Evolutionary conservation across 2,888 invertebrate genomes (phyloP), one percentile per base, ranked within the genome.

Genomic region (Platycnemis pennipes): DNA sequence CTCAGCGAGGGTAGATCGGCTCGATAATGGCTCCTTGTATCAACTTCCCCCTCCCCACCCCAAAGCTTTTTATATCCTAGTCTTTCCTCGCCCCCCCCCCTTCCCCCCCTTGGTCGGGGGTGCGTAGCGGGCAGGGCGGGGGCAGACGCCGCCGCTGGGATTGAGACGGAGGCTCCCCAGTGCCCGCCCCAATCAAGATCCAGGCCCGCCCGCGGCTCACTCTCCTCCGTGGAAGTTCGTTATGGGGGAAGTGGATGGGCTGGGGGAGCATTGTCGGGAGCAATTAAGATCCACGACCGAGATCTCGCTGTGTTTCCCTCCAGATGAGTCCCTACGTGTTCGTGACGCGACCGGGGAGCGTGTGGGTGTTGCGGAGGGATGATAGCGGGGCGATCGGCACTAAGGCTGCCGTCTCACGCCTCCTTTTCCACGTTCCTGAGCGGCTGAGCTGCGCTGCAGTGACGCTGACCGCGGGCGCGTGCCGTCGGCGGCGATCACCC

Each of bases 211-310:
- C 77, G 13, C 22, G 37, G 77, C 77, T 77, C 37, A 37, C 31
- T 37, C 19, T 63, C 37, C 69, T 77, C 31, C 77, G 31, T 77
- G 77, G 77, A 37, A 77, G 77, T 77, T 77, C 77, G 77, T 77
- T 77, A 77, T 2, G 37, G 77, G 69, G 13, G 31, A 37, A 11
- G 11, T 31, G 37, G 3, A 37, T 31, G n/a, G 77, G 37, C 13
- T 77, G 77, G n/a, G 63, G 26, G 31, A 37, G 31, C 13, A 13
- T 77, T 77, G 37, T 37, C 31, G 77, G 37, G 77, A 77, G 77
- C 77, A 77, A 77, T 77, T 77, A 77, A 77, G 77, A 77, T 77
- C 77, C 77, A 77, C 77, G 77, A 31, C 26, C 37, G 77, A 77
- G 77, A 77, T 77, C 77, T 11, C 26, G 77, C 77, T 77, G 77